Evolutionary conservation across 2,113 vertebrate species (phyloP), one percentile per base, ranked within the genome.

Genomic region (Xenopus borealis): DNA sequence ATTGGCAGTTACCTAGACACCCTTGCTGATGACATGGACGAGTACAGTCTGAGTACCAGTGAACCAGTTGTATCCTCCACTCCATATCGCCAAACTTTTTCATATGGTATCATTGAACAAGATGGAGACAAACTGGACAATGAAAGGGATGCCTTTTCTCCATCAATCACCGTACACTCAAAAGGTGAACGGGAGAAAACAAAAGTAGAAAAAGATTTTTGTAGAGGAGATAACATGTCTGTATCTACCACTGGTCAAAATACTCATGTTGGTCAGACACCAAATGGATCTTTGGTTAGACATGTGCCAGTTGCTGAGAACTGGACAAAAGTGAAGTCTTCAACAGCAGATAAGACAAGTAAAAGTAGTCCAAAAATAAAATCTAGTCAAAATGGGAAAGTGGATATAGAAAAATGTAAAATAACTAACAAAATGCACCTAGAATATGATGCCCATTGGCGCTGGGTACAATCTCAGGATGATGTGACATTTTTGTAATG

Each of bases 1-100:
- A 90, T 98, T 0, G 97, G 97, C 75, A 99, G 97, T 85, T 99
- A 96, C 83, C 85, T 98, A 88, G 97, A 99, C 89, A 96, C 95
- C 0, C 82, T 99, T 84, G 94, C 94, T 0, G 94, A 96, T 12
- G 96, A 98, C 78, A 89, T 95, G 90, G 95, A 97, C 53, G 96
- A 98, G 80, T 94, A 96, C 83, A 91, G 93, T 69, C 92, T 95
- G 52, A 93, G 91, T 0, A 87, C 89, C 1, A 81, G 90, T 0
- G 94, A 96, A 69, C 91, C 87, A 0, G 74, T 90, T 0, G 72
- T 90, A 1, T 87, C 88, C 10, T 78, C 91, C 47, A 47, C 58
- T 0, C 82, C 88, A 0, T 71, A 84, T 66, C 88, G 83, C 78
- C 87, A 87, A 46, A 91, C 61, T 77, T 64, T 13, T 23, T 75